Evolutionary conservation across 2,113 vertebrate genomes (phyloP).

Genomic region (Sylvicapra grimmia): DNA sequence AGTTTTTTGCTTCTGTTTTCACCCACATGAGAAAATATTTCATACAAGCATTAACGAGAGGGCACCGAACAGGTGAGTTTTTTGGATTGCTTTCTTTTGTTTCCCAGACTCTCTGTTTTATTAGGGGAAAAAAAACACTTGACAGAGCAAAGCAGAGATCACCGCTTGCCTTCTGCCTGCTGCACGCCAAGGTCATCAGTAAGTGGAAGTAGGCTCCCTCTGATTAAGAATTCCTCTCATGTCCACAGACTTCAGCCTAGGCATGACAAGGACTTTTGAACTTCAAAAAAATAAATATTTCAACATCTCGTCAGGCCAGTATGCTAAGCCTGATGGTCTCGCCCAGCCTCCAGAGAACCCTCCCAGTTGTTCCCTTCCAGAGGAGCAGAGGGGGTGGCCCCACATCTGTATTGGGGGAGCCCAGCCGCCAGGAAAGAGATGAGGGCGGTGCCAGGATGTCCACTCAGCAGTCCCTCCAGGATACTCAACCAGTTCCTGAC

Average conservation of each 20-base stretch:
- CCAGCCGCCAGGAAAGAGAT: not conserved
- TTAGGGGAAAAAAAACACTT: not conserved
- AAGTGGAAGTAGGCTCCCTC: conserved; percentile 15
- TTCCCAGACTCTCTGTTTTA: not conserved
- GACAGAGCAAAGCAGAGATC: not conserved
- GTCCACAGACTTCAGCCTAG: conserved; percentile 22
- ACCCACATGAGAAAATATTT: not conserved
- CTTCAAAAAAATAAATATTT: conserved; percentile 60
- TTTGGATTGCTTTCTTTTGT: not conserved
- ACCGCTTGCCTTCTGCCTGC: not conserved
- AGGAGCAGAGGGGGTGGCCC: not conserved
- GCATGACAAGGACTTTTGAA: conserved; percentile 48
- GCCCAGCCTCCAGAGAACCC: not conserved
- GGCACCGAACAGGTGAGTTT: not conserved
- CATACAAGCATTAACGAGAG: not conserved
- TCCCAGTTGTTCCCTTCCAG: not conserved
- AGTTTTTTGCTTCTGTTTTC: not conserved
- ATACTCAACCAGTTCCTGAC: not conserved
- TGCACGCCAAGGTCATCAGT: not conserved
- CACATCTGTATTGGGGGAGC: not conserved
- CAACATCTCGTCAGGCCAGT: conserved; percentile 34
- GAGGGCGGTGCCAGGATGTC: not conserved
- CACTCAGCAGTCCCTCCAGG: not conserved
- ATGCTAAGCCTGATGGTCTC: conserved; percentile 39
- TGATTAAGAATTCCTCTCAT: conserved; percentile 46